Percentiles rank a stretch among this genome's conserved stretches.
phyloP scores from a whole-genome alignment of 2,113 vertebrate genomes.

The Tenebrosternarchus preto region DNA sequence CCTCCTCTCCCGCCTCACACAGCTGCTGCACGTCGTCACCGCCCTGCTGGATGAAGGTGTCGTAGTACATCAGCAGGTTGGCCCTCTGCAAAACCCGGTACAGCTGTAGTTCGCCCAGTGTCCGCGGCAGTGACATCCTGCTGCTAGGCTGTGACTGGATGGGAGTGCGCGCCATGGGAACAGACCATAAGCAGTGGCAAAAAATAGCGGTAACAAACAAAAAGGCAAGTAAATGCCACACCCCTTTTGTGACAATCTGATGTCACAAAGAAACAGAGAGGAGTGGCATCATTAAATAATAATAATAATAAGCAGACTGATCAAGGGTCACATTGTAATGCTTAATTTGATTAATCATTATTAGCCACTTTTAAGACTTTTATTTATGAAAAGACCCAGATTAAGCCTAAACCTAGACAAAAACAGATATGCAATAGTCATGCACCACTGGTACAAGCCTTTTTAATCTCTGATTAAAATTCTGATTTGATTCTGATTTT shows the following conservation, averaged over 20 bases:
- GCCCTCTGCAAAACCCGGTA: conserved; percentile 93
- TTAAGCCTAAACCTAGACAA: not conserved
- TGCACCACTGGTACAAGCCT: not conserved
- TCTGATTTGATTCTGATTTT: not conserved
- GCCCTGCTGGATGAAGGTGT: conserved; percentile 99
- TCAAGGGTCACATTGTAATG: not conserved
- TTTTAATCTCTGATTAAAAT: not conserved
- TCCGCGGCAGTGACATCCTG: conserved; percentile 94
- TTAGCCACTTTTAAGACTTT: not conserved
- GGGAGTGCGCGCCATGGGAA: conserved; percentile 28
- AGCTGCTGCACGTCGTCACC: conserved; percentile 97
- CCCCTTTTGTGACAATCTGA: not conserved
- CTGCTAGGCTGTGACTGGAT: conserved; percentile 52
- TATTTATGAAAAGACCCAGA: not conserved
- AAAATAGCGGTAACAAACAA: not conserved
- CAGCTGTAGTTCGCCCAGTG: conserved; percentile 94
- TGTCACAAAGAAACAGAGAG: too few species aligned
- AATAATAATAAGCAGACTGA: too few species aligned
- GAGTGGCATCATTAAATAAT: too few species aligned
- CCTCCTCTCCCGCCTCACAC: conserved; percentile 94
- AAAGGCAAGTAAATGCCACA: too few species aligned
- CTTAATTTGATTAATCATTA: not conserved
- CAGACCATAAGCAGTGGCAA: conserved; percentile 45
- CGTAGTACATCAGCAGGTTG: conserved; percentile 95
- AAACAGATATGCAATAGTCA: not conserved